Conservation (phyloP, 2,113 vertebrate species). For the Mirounga angustirostris region DNA sequence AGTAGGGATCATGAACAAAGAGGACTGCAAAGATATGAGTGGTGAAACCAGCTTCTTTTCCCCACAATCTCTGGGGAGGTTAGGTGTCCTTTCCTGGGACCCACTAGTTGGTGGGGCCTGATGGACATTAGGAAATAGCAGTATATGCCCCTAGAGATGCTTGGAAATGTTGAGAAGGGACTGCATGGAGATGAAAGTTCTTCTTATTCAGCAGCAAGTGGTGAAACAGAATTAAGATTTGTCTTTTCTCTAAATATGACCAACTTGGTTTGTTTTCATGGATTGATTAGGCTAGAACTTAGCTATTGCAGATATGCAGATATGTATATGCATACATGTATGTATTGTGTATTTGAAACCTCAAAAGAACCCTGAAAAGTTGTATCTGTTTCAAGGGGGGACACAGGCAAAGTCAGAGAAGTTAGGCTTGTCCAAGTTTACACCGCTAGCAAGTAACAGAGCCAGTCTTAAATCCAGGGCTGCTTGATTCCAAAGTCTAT, state of each 20-base stretch:
- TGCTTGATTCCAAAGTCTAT: background rate
- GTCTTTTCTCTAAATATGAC: background rate
- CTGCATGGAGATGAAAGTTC: background rate
- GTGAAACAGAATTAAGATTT: background rate
- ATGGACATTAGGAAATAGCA: background rate
- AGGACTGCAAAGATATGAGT: accelerated
- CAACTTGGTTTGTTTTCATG: background rate
- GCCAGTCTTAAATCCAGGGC: background rate
- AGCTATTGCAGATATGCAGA: background rate
- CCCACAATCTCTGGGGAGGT: background rate
- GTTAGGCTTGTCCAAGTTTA: background rate
- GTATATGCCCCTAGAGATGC: background rate
- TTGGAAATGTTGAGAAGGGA: background rate
- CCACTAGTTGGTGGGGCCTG: background rate
- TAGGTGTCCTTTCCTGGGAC: background rate
- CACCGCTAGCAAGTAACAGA: background rate
- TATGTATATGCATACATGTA: background rate
- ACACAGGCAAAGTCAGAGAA: background rate
- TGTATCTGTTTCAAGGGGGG: background rate
- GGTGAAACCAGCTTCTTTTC: background rate
- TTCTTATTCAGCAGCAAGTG: background rate
- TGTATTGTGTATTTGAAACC: background rate
- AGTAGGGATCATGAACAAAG: too few relatives aligned
- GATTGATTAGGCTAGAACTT: background rate
- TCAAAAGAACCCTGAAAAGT: background rate